Base-by-base conservation (phyloP, 2,113 vertebrate genomes). In the Gopherus evgoodei region DNA sequence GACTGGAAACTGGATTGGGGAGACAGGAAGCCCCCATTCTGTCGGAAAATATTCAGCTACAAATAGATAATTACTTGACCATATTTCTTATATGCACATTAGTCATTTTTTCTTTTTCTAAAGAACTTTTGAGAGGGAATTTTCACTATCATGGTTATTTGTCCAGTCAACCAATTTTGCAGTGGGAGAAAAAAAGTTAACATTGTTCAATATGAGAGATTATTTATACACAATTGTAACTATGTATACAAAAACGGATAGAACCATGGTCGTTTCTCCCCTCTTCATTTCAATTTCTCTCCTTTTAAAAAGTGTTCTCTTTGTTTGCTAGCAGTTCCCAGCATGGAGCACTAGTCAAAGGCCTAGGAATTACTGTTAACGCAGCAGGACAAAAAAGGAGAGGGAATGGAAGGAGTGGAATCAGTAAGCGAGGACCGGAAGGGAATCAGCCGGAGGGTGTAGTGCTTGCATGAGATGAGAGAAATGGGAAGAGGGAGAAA, bases 261-360 rank as follows among this genome's bases (percentile, higher is more conserved):
- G 35, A 50, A 83, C 14, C 35, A 27, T 17, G 53, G 11, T 72
- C 94, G 80, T 42, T 57, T 22, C 11, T 50, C 35, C 42, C 90
- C 96, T 97, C 98, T 98, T 98, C 98, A 98, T 98, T 98, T 93
- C 86, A 96, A 62, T 97, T 86, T 94, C 86, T 97, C 19, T 94
- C 59, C 47, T 96, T 96, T 54, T 93, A 42, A 86, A 87, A 97
- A 95, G 27, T 5, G 49, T 47, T 22, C 2, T 88, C 83, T 95
- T 93, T 98, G 97, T 98, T 97, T 98, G 93, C 97, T 96, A 87
- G 97, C 94, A 97, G 79, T 88, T 96, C 95, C 95, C 87, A 97
- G 91, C 90, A 90, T 49, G 82, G 90, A 98, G 95, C 83, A 94
- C 83, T 92, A 96, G 93, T 97, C n/a, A 97, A 95, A 98, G 97